Conservation (phyloP, 2,113 vertebrate genomes). For the Pagrus major region DNA sequence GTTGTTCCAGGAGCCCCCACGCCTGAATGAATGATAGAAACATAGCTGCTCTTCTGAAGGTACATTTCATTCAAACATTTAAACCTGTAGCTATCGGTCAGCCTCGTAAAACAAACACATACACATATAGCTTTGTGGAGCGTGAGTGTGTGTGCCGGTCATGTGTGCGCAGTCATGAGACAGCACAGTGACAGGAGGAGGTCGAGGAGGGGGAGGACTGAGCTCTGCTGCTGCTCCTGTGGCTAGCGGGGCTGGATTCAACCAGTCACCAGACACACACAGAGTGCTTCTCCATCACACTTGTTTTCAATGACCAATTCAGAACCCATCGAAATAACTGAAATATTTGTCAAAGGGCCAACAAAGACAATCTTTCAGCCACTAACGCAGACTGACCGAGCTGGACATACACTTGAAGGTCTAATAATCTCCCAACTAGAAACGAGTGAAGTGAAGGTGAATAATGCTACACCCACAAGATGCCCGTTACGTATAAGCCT, state of each 20-base stretch:
- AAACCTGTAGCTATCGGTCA: constrained; percentile 16
- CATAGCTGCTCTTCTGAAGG: background rate
- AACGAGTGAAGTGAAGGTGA: background rate
- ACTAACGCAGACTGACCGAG: constrained; percentile 17
- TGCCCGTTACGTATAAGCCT: background rate
- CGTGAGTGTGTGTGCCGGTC: constrained; percentile 72
- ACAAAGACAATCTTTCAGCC: constrained; percentile 7
- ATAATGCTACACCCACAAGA: background rate
- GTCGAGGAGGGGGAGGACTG: background rate
- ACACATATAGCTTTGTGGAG: constrained; percentile 53
- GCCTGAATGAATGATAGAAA: constrained; percentile 5
- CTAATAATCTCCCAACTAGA: background rate
- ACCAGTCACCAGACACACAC: constrained; percentile 43
- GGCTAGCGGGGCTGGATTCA: constrained; percentile 17
- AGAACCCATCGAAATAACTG: constrained; percentile 53
- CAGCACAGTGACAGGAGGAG: constrained; percentile 66
- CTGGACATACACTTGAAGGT: background rate
- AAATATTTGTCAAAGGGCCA: constrained; percentile 53
- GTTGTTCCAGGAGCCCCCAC: background rate
- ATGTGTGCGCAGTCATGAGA: constrained; percentile 86
- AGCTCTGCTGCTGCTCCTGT: constrained; percentile 13
- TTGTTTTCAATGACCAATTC: constrained; percentile 35
- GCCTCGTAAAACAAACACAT: constrained; percentile 29
- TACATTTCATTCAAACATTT: background rate
- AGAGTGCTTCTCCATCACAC: constrained; percentile 10